phyloP scores from a whole-genome alignment of 2,797 vertebrate genomes.

The Allenopithecus nigroviridis region DNA sequence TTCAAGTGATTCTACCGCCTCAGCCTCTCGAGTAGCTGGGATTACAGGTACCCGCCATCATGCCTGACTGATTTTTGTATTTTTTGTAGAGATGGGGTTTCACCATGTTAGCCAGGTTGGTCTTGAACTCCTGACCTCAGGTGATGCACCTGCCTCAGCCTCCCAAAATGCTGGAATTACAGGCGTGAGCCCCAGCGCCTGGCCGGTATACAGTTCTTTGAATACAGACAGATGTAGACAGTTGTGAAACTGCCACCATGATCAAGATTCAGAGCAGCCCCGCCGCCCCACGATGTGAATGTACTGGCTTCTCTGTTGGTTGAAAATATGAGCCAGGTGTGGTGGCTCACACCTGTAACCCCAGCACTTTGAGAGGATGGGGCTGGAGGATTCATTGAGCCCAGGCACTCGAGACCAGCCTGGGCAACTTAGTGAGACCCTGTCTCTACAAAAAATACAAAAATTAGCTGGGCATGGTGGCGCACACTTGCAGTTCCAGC shows the following conservation, averaged over 20 bases:
- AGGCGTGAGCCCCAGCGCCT: not conserved
- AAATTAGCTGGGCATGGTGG: not conserved
- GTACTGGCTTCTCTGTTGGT: not conserved
- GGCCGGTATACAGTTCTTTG: not conserved
- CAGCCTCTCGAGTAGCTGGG: not conserved
- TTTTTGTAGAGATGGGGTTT: not conserved
- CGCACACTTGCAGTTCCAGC: not conserved
- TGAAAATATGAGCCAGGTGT: not conserved
- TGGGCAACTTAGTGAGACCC: not conserved
- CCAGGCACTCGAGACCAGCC: fast-evolving
- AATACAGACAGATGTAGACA: not conserved
- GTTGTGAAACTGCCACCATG: not conserved
- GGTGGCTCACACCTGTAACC: not conserved
- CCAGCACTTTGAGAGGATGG: not conserved
- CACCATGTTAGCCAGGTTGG: not conserved
- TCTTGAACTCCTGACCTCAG: not conserved
- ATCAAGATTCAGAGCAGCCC: not conserved
- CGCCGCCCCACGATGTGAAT: fast-evolving
- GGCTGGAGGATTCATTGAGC: not conserved
- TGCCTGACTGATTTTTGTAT: not conserved
- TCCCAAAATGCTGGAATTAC: not conserved
- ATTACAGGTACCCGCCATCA: not conserved
- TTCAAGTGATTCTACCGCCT: not conserved
- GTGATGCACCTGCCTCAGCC: not conserved
- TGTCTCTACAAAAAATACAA: not conserved